These are phyloP conservation scores for Syrista parreyssii DNA, from an alignment of 2,888 invertebrate genomes.

Conservation along the genomic window DNA sequence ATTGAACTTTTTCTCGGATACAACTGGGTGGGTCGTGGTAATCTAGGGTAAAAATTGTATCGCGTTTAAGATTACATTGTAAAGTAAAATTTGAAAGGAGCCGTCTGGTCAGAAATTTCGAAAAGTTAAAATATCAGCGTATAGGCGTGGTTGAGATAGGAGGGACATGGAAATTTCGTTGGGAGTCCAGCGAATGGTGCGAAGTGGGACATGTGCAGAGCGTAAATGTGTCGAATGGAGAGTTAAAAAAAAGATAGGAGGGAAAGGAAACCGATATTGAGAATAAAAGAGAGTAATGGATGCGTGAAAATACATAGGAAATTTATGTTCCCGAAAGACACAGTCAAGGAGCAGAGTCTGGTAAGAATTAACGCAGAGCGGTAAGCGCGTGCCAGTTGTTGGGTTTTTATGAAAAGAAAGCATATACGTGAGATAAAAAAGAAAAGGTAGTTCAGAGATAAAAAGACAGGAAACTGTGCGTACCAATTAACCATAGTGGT, in stretches of 20 bases:
- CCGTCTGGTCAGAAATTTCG: not conserved
- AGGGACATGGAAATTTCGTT: not conserved
- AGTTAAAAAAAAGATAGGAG: not conserved
- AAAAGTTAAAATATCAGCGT: not conserved
- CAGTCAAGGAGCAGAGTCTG: conserved; percentile 29
- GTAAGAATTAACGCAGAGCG: conserved; percentile 36
- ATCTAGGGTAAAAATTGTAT: not conserved
- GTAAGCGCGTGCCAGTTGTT: conserved; percentile 38
- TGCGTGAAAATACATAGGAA: not conserved
- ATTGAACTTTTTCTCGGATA: not conserved
- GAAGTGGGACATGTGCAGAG: conserved; percentile 23
- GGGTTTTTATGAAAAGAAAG: not conserved
- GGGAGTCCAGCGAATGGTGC: not conserved
- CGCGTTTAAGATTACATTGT: not conserved
- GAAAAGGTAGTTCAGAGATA: conserved; percentile 13
- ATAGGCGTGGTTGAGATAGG: conserved; percentile 32
- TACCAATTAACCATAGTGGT: conserved; percentile 16
- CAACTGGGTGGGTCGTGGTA: not conserved
- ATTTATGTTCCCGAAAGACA: not conserved
- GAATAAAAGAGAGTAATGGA: not conserved
- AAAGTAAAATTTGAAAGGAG: not conserved
- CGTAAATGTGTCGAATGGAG: conserved; percentile 11
- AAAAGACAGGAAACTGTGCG: conserved; percentile 15
- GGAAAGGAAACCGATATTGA: not conserved
- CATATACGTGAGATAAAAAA: conserved; percentile 19